Conservation (phyloP, 2,888 invertebrate species). For the Ectemnius cavifrons region DNA sequence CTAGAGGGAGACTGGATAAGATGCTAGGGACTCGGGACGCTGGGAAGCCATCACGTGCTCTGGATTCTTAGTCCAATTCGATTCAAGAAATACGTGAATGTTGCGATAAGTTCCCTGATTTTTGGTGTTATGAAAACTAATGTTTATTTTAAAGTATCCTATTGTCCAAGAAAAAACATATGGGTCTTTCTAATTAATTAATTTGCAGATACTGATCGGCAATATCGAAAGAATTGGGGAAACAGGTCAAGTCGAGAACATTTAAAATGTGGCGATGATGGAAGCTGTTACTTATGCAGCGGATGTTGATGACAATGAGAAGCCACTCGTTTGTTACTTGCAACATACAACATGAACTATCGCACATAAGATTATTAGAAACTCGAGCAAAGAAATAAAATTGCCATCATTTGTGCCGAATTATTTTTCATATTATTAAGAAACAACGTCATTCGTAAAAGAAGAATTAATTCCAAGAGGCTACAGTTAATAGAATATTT, state of each 20-base stretch:
- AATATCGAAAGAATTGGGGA: constrained; percentile 6
- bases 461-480: too few species aligned
- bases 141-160: too few species aligned
- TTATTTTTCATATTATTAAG: neutral
- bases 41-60: constrained; percentile 1
- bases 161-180: too few species aligned
- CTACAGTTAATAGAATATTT: too few species aligned
- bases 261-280: neutral
- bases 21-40: constrained; percentile 15
- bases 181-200: neutral
- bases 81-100: neutral
- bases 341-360: constrained; percentile 7
- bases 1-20: constrained; percentile 18
- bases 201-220: neutral
- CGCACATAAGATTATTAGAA: constrained; percentile 33
- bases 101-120: too few species aligned
- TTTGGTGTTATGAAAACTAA: too few species aligned
- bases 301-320: constrained; percentile 49
- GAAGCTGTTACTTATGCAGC: too few species aligned
- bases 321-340: constrained; percentile 49
- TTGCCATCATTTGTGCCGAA: neutral
- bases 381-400: neutral
- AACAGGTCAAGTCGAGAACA: too few species aligned
- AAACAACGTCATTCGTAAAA: too few species aligned
- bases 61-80: neutral